A percentile compares a stretch with the other conserved stretches of the same genome.
Evolutionary conservation across 2,797 vertebrate genomes (phyloP).

Genomic region (Sebastes jordani): DNA sequence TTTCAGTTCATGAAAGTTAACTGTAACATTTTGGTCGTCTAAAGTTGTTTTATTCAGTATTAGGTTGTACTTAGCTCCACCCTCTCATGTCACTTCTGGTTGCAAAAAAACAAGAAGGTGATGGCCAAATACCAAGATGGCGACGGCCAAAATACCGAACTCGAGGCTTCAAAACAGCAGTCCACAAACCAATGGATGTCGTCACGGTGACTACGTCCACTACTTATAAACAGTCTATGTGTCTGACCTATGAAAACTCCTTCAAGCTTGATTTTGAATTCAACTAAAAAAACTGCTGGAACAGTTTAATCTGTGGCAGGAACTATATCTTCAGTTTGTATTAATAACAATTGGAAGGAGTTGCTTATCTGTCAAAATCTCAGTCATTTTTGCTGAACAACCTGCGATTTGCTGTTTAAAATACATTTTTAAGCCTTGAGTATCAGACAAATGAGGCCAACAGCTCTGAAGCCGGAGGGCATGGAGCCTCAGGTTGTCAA

Average conservation of each 20-base stretch:
- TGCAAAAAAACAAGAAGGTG: too few relatives aligned
- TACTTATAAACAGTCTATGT: too few relatives aligned
- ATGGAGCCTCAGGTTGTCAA: neutral
- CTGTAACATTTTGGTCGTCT: too few relatives aligned
- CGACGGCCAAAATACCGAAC: too few relatives aligned
- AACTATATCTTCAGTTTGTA: neutral
- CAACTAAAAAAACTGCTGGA: neutral
- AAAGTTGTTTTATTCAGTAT: too few relatives aligned
- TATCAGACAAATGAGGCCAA: constrained; percentile 13
- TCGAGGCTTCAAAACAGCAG: too few relatives aligned
- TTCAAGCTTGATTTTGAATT: neutral
- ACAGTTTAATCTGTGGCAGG: neutral
- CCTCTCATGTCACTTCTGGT: too few relatives aligned
- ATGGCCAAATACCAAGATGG: too few relatives aligned
- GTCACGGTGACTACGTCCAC: too few relatives aligned
- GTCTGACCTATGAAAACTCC: neutral
- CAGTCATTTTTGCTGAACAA: neutral
- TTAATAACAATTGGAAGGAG: neutral
- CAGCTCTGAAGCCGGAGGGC: neutral
- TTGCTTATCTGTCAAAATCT: neutral
- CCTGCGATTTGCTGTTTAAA: neutral
- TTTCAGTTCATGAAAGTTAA: too few relatives aligned
- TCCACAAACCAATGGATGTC: too few relatives aligned
- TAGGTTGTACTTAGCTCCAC: too few relatives aligned
- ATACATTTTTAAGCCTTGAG: neutral